phyloP scores from a whole-genome alignment of 2,113 vertebrate genomes.

The Alligator sinensis region DNA sequence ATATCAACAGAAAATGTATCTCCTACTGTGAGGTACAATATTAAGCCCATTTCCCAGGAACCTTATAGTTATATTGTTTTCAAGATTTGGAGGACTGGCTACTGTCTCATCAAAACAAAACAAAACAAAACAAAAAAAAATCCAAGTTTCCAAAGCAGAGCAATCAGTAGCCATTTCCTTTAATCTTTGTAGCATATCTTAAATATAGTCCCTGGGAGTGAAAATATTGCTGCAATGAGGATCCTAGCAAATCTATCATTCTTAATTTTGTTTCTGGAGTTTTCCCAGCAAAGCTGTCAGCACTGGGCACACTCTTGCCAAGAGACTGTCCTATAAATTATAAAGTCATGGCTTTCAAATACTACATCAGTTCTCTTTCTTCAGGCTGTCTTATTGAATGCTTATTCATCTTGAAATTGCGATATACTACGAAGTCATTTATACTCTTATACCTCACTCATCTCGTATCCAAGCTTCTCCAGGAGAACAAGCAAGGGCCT shows the following conservation, averaged over 20 bases:
- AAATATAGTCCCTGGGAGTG: not conserved
- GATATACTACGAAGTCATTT: slow-evolving; percentile 51
- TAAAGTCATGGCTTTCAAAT: slow-evolving; percentile 54
- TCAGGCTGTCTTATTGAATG: slow-evolving; percentile 36
- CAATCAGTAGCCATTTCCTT: slow-evolving; percentile 18
- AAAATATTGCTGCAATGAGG: not conserved
- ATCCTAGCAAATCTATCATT: slow-evolving; percentile 25
- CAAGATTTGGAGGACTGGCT: rapidly evolving
- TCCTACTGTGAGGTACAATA: not conserved
- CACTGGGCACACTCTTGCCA: slow-evolving; percentile 9
- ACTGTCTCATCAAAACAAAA: not conserved
- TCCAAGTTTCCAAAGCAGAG: not conserved
- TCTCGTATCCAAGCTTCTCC: slow-evolving; percentile 54
- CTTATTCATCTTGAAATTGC: slow-evolving; percentile 67
- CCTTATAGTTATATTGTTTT: not conserved
- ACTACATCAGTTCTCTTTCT: slow-evolving; percentile 51
- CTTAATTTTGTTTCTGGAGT: slow-evolving; percentile 51
- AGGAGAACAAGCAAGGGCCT: slow-evolving; percentile 16
- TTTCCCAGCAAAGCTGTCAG: slow-evolving; percentile 49
- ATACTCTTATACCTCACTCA: slow-evolving; percentile 59
- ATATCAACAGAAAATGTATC: slow-evolving; percentile 29
- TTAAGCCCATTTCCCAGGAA: not conserved
- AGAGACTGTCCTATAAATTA: slow-evolving; percentile 58
- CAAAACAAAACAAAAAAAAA: no score
- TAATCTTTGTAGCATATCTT: not conserved